Evolutionary conservation across 2,888 invertebrate genomes (phyloP), one percentile per base, ranked within the genome.

Genomic region (Ennomos fuscantarius): DNA sequence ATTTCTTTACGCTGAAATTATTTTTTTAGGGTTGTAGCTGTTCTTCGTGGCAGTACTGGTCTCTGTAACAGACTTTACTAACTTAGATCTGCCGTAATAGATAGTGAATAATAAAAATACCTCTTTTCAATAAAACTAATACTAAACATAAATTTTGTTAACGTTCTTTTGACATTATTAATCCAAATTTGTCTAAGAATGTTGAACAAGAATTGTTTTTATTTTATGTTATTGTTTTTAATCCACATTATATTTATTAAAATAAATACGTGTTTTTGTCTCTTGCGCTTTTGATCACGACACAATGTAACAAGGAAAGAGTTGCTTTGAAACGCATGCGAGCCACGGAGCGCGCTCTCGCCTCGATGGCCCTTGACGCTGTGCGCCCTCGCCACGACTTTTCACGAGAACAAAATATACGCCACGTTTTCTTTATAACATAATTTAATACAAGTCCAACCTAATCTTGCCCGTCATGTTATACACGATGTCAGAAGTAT

Each of bases 301-400:
- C 75, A 84, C 74, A 83, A 80, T 81, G 76, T 77, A 78, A 76
- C 68, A 80, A 78, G 79, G 72, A 76, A 79, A 78, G 75, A 73
- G 75, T 78, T 82, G 79, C 82, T 87, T 86, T 85, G 86, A 82
- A 74, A 82, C 81, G 80, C 81, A 85, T 80, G 82, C 81, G 81
- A 78, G 66, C 70, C 78, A 68, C 67, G 76, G 78, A 66, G 73
- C 74, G 67, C 68, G 78, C 86, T 74, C 89, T 87, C 74, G 76
- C 73, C 88, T 89, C 70, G 78, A 91, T 87, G 86, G 79, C 85
- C 70, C 89, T 90, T 78, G 76, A 88, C 79, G 76, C 64, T 74
- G 78, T 77, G 81, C 78, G 73, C 82, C 78, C 82, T 82, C 75
- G 76, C 78, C 78, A 74, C 70, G 70, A 80, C 79, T 76, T 86